These are phyloP conservation scores for Frankliniella fusca DNA, from an alignment of 2,888 invertebrate species.

Conservation along the genomic window DNA sequence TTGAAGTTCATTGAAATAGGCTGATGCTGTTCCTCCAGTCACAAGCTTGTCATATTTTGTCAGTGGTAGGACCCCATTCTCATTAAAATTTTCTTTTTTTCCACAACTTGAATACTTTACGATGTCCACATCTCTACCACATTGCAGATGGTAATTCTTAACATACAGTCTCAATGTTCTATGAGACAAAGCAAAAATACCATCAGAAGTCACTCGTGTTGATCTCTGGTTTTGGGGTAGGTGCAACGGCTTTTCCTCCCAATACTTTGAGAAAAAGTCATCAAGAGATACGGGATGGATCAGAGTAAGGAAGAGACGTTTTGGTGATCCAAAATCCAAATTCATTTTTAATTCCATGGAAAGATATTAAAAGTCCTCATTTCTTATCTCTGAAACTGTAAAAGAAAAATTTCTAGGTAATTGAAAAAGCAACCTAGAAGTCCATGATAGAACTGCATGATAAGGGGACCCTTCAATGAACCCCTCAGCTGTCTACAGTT, in stretches of 20 bases:
- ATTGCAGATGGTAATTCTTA: background rate
- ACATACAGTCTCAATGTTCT: background rate
- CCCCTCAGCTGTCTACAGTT: too few species aligned
- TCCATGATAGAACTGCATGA: background rate
- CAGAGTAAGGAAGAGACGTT: background rate
- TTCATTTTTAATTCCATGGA: background rate
- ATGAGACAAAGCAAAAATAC: background rate
- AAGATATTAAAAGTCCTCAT: background rate
- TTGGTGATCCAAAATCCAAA: background rate
- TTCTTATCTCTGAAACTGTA: background rate
- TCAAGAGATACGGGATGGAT: background rate
- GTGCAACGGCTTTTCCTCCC: background rate
- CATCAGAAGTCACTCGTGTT: background rate
- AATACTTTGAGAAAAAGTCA: conserved; percentile 5
- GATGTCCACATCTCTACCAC: background rate
- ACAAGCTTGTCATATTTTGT: background rate
- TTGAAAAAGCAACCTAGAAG: background rate
- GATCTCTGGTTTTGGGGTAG: background rate
- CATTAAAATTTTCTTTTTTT: background rate
- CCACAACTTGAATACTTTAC: background rate
- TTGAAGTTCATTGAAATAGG: background rate
- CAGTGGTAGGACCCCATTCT: background rate
- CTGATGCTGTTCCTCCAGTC: background rate
- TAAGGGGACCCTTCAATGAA: background rate
- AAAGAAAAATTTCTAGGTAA: too few species aligned